Conservation (phyloP, 2,113 vertebrate genomes). For the Struthidea cinerea region DNA sequence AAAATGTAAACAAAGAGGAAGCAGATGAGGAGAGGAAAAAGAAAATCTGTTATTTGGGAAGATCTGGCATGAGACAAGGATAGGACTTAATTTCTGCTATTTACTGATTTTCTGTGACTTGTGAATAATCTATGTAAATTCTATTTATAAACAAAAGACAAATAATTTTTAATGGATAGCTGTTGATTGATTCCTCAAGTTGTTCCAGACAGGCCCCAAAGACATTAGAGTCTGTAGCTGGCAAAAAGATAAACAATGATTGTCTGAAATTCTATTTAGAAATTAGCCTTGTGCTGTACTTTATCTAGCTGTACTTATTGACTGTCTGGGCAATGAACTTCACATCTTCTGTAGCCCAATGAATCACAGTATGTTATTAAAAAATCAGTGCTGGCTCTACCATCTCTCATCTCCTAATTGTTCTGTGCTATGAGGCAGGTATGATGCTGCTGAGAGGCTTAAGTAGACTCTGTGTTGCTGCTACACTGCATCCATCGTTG, state of each 20-base stretch:
- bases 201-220: conserved; percentile 5
- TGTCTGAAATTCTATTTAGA: conserved; percentile 42
- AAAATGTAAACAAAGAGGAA: neutral
- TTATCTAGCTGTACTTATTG: conserved; percentile 24
- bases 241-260: conserved; percentile 34
- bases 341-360: neutral
- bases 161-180: neutral
- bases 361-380: conserved; percentile 33
- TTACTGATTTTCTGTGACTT: neutral
- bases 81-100: neutral
- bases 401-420: neutral
- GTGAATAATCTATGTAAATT: neutral
- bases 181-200: neutral
- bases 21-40: neutral
- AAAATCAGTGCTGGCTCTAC: neutral
- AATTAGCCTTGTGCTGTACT: conserved; percentile 25
- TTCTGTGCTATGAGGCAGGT: neutral
- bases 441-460: neutral
- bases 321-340: conserved; percentile 15
- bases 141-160: conserved; percentile 20
- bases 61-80: neutral
- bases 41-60: neutral
- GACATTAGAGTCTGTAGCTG: conserved; percentile 22
- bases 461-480: neutral
- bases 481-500: neutral